Evolutionary conservation across 2,113 vertebrate genomes (phyloP), one percentile per base, ranked within the genome.

Genomic region (Dicrurus megarhynchus): DNA sequence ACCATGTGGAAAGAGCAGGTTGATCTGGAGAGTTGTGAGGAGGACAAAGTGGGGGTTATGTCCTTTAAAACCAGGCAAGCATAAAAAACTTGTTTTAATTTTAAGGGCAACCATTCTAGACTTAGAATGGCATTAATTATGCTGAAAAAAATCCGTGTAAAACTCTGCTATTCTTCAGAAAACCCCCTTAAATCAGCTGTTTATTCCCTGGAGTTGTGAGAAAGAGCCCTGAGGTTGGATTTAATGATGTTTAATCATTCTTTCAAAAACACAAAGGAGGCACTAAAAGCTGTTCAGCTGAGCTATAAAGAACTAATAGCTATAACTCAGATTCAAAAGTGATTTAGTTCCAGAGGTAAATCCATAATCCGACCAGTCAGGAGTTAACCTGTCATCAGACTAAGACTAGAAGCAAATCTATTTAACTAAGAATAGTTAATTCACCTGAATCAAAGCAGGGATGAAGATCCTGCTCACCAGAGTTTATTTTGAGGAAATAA

Each of bases 361-460:
- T 88, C 77, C 89, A 56, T 96, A 97, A 95, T 97, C 92, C 68
- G 69, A 73, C 70, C 78, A 92, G 91, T 95, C 96, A 90, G 90
- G 63, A 64, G 73, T 97, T 90, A 90, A 84, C 95, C 84, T 97
- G 68, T 80, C 91, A 65, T 87, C 84, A 82, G 95, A 87, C 90
- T 90, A 73, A 96, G 95, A 87, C 92, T 92, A 71, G 91, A 87
- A 84, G 64, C 60, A 95, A 89, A 95, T 95, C 93, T 96, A 3
- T 95, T 95, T 95, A 93, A 96, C 84, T 95, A 90, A 95, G 82
- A 97, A 93, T 97, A 91, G 92, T 89, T 95, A 88, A 84, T 91
- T 96, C 84, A 90, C 94, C 83, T 97, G 92, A 89, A 57, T 50
- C 91, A n/a, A 68, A 82, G 85, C 57, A 7, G 60, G 59, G 61